These are phyloP conservation scores for Cranoglanis bouderius DNA, from an alignment of 2,113 vertebrate species.

Conservation along the genomic window DNA sequence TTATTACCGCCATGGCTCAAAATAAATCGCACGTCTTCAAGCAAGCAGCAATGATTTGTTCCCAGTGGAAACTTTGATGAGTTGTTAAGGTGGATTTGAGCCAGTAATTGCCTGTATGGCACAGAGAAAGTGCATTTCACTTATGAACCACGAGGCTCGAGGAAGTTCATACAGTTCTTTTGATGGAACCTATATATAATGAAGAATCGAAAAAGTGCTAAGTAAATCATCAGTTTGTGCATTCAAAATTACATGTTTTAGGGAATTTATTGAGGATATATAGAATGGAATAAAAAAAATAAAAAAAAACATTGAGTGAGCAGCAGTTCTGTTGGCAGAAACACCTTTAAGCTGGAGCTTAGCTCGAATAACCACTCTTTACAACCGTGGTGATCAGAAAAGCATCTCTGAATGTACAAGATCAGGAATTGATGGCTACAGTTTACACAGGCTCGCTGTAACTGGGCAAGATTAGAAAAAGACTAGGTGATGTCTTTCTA, in stretches of 20 bases:
- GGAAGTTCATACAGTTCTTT: not conserved
- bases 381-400: not conserved
- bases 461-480: not conserved
- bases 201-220: not conserved
- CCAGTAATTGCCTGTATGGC: slow-evolving; percentile 41
- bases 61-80: slow-evolving; percentile 43
- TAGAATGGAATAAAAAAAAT: not conserved
- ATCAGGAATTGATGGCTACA: not conserved
- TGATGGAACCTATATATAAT: not conserved
- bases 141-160: not conserved
- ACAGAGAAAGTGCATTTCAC: not conserved
- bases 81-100: slow-evolving; percentile 49
- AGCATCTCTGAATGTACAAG: not conserved
- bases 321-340: not conserved
- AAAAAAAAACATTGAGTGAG: not conserved
- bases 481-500: too few species aligned
- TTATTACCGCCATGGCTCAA: slow-evolving; percentile 33
- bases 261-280: not conserved
- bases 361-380: not conserved
- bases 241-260: not conserved
- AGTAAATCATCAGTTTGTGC: not conserved
- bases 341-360: not conserved
- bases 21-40: slow-evolving; percentile 49
- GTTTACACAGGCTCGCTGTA: not conserved
- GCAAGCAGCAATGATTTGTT: slow-evolving; percentile 31